These are phyloP conservation scores for Drosophila maculinotata DNA, from an alignment of 2,888 invertebrate species.

Conservation along the genomic window DNA sequence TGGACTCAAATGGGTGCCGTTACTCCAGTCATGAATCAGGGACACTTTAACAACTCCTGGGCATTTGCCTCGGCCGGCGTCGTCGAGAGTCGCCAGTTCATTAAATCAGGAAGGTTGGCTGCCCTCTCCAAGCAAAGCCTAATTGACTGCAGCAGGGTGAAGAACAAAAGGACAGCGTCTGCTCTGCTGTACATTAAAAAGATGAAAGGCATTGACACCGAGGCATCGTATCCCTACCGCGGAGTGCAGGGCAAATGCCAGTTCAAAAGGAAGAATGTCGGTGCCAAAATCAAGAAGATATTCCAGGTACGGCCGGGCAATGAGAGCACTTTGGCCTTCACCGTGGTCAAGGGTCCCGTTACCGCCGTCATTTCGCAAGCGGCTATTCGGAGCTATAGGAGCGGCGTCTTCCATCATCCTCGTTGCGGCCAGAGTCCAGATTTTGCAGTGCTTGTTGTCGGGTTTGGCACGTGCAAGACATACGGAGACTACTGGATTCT, in stretches of 20 bases:
- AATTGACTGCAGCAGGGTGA: constrained; percentile 17
- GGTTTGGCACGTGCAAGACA: constrained; percentile 23
- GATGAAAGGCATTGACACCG: constrained; percentile 21
- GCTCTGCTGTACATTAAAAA: constrained; percentile 9
- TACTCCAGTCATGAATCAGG: constrained; percentile 24
- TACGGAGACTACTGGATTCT: constrained; percentile 40
- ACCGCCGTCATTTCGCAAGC: constrained; percentile 26
- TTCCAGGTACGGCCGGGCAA: constrained; percentile 6
- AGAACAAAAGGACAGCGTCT: accelerated
- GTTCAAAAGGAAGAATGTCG: neutral
- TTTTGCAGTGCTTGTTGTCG: constrained; percentile 38
- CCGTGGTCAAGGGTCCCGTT: constrained; percentile 28
- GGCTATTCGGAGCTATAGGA: constrained; percentile 12
- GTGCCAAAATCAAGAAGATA: constrained; percentile 4
- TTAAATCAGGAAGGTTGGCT: constrained; percentile 4
- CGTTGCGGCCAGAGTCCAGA: constrained; percentile 9
- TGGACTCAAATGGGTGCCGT: constrained; percentile 36
- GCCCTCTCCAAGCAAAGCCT: constrained; percentile 43
- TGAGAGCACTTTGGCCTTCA: constrained; percentile 13
- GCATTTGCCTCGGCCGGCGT: constrained; percentile 44
- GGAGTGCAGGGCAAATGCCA: constrained; percentile 10
- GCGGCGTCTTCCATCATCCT: constrained; percentile 15
- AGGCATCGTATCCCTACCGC: constrained; percentile 35
- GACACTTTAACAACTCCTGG: constrained; percentile 43
- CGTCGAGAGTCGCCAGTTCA: constrained; percentile 31